Percentiles rank a stretch among this genome's conserved stretches.
Conservation (phyloP, 2,797 vertebrate species). For the Lithobates pipiens region DNA sequence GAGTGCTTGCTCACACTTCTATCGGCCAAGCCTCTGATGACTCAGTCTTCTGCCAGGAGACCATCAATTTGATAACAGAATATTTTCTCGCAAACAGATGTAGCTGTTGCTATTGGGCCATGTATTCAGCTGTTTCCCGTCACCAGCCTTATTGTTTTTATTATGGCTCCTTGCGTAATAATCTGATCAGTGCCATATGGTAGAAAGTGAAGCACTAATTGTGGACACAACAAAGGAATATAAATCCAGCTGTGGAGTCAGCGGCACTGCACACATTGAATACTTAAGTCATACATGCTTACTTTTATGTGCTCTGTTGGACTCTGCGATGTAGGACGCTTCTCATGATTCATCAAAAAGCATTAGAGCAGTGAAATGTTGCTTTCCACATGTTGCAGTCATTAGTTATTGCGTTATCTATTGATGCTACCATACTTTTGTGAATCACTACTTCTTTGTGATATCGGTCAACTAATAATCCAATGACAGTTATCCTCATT, state of each 20-base stretch:
- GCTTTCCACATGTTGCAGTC: neutral
- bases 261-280: constrained; percentile 26
- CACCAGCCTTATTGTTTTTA: constrained; percentile 46
- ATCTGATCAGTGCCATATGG: constrained; percentile 57
- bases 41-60: constrained; percentile 48
- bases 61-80: constrained; percentile 58
- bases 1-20: constrained; percentile 32
- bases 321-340: constrained; percentile 4
- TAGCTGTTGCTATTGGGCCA: constrained; percentile 34
- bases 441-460: too few species aligned
- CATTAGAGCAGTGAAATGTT: neutral
- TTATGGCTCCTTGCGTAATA: constrained; percentile 46
- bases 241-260: constrained; percentile 26
- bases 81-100: constrained; percentile 52
- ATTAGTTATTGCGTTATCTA: neutral
- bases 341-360: constrained; percentile 6
- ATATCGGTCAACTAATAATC: too few species aligned
- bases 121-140: constrained; percentile 51
- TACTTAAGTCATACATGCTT: constrained; percentile 18
- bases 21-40: constrained; percentile 44
- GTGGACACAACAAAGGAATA: constrained; percentile 45
- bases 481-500: too few species aligned
- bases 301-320: constrained; percentile 4
- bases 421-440: neutral
- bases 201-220: constrained; percentile 33